phyloP scores from a whole-genome alignment of 2,888 invertebrate species.

The Drosophila planitibia region DNA sequence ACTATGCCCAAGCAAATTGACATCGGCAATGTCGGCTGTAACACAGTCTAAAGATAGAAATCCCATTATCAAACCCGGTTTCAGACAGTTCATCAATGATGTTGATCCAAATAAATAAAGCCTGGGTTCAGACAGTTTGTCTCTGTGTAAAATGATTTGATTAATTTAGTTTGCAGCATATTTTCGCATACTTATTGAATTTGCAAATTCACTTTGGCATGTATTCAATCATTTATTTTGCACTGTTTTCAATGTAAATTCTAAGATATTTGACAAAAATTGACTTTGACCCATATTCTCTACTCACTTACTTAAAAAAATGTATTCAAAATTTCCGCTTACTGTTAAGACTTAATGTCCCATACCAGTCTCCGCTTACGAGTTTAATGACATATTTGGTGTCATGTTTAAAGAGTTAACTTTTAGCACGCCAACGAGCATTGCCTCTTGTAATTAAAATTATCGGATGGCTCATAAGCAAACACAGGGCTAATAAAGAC shows the following conservation, averaged over 20 bases:
- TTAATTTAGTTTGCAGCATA: neutral
- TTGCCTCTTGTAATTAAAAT: conserved; percentile 23
- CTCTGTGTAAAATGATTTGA: neutral
- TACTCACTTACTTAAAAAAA: neutral
- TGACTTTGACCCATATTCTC: neutral
- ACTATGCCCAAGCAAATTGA: neutral
- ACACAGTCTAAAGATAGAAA: neutral
- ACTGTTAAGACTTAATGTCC: neutral
- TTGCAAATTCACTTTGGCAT: neutral
- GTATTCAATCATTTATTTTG: neutral
- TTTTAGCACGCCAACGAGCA: conserved; percentile 1
- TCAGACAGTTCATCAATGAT: neutral
- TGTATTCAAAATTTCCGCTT: neutral
- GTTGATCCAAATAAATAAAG: neutral
- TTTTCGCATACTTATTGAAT: neutral
- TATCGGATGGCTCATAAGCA: conserved; percentile 32
- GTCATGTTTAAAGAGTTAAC: conserved; percentile 1
- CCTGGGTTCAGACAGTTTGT: rapidly evolving
- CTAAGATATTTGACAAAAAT: neutral
- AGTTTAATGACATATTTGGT: neutral
- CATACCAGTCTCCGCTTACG: neutral
- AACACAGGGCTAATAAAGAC: conserved; percentile 23
- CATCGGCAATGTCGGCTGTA: neutral
- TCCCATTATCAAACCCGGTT: neutral
- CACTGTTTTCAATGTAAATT: neutral